phyloP scores from a whole-genome alignment of 2,797 vertebrate genomes.

The Halcyon leucocephala region DNA sequence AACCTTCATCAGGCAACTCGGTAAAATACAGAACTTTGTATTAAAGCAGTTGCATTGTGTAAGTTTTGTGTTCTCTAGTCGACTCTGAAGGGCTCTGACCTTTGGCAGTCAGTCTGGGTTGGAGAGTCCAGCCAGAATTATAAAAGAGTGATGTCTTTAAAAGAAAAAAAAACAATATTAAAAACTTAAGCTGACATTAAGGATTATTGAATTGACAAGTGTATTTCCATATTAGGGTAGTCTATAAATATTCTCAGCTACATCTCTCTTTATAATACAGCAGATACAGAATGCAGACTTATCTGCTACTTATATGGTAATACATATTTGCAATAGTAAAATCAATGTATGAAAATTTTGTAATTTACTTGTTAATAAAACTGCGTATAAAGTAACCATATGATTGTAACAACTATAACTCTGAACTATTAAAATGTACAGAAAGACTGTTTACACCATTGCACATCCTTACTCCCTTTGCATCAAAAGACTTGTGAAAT shows the following conservation, averaged over 20 bases:
- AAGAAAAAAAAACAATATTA: constrained; percentile 52
- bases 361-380: constrained; percentile 65
- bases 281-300: constrained; percentile 71
- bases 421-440: constrained; percentile 87
- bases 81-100: background rate
- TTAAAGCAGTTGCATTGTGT: constrained; percentile 28
- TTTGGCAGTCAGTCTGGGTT: background rate
- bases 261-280: constrained; percentile 75
- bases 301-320: constrained; percentile 58
- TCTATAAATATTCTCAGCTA: constrained; percentile 80
- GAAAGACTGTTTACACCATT: constrained; percentile 88
- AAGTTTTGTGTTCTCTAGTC: background rate
- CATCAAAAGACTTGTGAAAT: constrained; percentile 67
- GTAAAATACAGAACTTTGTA: constrained; percentile 5
- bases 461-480: constrained; percentile 86
- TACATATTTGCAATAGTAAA: constrained; percentile 62
- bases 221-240: constrained; percentile 51
- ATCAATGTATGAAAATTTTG: constrained; percentile 48
- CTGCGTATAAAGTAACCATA: constrained; percentile 62
- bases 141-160: constrained; percentile 20
- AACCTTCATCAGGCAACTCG: constrained; percentile 36
- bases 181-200: constrained; percentile 56
- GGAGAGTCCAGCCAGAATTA: constrained; percentile 4
- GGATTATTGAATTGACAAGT: constrained; percentile 55
- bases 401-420: constrained; percentile 71